Evolutionary conservation across 1,140 invertebrate genomes (phyloP).

Genomic region (Drosophila persimilis): DNA sequence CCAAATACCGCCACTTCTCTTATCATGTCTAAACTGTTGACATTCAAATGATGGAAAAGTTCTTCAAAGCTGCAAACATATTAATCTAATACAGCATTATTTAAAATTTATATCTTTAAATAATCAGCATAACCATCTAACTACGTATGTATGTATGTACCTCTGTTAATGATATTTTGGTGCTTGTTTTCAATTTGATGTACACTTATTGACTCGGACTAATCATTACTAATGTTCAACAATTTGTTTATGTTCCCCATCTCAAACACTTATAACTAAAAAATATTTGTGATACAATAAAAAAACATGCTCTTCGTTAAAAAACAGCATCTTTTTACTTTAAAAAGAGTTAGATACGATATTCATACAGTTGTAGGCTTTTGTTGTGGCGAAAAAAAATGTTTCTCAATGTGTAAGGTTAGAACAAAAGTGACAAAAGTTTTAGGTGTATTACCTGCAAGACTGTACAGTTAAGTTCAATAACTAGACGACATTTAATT

Average conservation of each 20-base stretch:
- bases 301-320: conserved; percentile 64
- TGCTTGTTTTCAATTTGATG: conserved; percentile 54
- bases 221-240: conserved; percentile 65
- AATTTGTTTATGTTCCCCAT: conserved; percentile 46
- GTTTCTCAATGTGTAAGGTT: not conserved
- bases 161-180: conserved; percentile 29
- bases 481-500: too few species aligned
- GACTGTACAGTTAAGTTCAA: too few species aligned
- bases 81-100: conserved; percentile 48
- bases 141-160: conserved; percentile 49
- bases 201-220: conserved; percentile 66
- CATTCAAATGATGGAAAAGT: conserved; percentile 11
- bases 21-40: conserved; percentile 88
- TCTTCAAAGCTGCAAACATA: conserved; percentile 20
- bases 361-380: conserved; percentile 55
- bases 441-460: too few species aligned
- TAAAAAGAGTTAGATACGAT: conserved; percentile 51
- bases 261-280: conserved; percentile 63
- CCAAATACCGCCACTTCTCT: conserved; percentile 91
- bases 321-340: conserved; percentile 42
- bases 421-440: too few species aligned
- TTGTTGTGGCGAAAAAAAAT: not conserved
- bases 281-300: conserved; percentile 80
- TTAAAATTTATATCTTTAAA: conserved; percentile 29
- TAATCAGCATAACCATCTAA: conserved; percentile 50